A percentile compares a stretch with the other conserved stretches of the same genome.
Conservation (phyloP, 2,888 invertebrate genomes). For the Rhamnusium bicolor region DNA sequence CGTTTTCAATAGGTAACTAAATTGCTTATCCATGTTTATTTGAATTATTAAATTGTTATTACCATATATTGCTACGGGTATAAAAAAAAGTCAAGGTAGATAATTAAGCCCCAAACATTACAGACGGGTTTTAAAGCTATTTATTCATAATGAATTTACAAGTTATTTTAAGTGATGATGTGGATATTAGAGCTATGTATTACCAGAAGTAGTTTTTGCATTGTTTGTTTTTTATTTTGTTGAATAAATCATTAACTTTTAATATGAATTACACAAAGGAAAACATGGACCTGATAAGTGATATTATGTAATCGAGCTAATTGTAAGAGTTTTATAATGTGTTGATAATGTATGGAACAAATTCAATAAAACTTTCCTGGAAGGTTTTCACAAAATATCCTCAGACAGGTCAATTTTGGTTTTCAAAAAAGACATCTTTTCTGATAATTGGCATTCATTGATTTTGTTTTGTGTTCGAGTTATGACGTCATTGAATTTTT, state of each 20-base stretch:
- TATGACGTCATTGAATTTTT: too few species aligned
- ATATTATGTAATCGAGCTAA: too few species aligned
- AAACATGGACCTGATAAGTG: background rate
- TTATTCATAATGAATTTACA: background rate
- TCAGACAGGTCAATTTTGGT: too few species aligned
- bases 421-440: too few species aligned
- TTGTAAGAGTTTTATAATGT: too few species aligned
- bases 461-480: too few species aligned
- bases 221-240: background rate
- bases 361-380: too few species aligned
- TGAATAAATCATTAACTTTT: background rate
- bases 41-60: background rate
- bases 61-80: too few species aligned
- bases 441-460: too few species aligned
- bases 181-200: background rate
- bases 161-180: background rate
- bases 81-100: background rate
- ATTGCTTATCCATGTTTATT: background rate
- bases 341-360: too few species aligned
- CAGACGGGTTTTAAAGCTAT: background rate
- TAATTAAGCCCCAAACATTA: background rate
- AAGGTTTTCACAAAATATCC: too few species aligned
- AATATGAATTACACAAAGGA: background rate
- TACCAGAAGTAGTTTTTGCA: background rate
- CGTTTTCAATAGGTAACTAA: background rate